These are phyloP conservation scores for Bucorvus abyssinicus DNA, from an alignment of 2,797 vertebrate species.

Conservation along the genomic window DNA sequence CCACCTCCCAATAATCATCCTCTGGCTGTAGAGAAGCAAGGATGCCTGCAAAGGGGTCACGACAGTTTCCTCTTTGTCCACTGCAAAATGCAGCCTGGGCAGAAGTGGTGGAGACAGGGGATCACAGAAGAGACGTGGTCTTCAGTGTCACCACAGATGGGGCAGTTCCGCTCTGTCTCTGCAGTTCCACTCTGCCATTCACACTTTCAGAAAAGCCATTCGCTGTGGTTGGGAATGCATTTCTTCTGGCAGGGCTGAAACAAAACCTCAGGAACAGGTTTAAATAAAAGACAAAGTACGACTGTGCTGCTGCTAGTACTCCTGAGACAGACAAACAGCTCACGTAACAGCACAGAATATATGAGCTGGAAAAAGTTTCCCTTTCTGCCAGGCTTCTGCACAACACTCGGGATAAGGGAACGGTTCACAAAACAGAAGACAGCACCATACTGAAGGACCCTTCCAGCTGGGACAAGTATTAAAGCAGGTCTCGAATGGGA, in stretches of 20 bases:
- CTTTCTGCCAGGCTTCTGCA: background rate
- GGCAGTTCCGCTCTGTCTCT: no score
- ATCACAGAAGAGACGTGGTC: no score
- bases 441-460: background rate
- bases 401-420: background rate
- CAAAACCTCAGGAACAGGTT: background rate
- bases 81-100: no score
- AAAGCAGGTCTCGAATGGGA: no score
- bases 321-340: background rate
- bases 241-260: background rate
- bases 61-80: no score
- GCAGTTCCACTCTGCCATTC: no score
- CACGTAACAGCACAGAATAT: background rate
- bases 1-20: no score
- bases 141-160: no score
- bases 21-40: no score
- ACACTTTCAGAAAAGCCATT: background rate
- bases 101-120: no score
- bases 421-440: background rate
- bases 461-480: background rate
- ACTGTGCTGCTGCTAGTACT: background rate
- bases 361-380: background rate
- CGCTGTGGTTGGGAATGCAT: background rate
- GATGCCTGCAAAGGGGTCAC: no score
- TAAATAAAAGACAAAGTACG: background rate